These are phyloP conservation scores for Cariama cristata DNA, from an alignment of 2,113 vertebrate species.

Conservation along the genomic window DNA sequence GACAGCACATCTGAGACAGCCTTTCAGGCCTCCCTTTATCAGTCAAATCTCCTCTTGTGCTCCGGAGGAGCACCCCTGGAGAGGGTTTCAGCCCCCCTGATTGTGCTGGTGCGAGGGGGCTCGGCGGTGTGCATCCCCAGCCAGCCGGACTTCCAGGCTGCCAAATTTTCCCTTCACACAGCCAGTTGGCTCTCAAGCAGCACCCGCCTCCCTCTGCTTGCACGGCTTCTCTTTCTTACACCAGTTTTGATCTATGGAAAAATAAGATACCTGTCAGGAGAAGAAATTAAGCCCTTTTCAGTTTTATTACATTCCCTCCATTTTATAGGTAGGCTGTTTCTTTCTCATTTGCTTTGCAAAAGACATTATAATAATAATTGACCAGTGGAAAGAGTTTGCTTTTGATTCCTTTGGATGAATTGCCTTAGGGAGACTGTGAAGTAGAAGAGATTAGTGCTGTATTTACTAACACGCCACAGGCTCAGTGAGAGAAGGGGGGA, in stretches of 20 bases:
- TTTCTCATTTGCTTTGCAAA: neutral
- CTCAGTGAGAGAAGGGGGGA: neutral
- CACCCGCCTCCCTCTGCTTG: neutral
- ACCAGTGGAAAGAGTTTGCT: neutral
- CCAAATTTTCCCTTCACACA: neutral
- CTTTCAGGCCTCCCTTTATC: conserved; percentile 36
- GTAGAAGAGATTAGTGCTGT: neutral
- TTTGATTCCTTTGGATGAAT: neutral
- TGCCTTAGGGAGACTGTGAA: neutral
- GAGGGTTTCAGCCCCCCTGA: neutral
- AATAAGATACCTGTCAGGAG: conserved; percentile 14
- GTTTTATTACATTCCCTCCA: neutral
- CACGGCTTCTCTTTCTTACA: neutral
- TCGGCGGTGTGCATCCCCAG: neutral
- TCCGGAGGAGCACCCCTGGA: neutral
- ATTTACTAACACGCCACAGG: neutral
- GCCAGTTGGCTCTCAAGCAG: neutral
- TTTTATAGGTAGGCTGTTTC: neutral
- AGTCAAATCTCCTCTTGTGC: neutral
- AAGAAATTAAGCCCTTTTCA: neutral
- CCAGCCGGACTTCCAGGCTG: neutral
- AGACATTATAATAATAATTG: neutral
- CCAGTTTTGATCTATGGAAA: neutral
- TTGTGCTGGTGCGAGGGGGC: accelerated
- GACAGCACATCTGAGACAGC: conserved; percentile 18